phyloP scores from a whole-genome alignment of 1,140 invertebrate genomes.

The Batillaria attramentaria region DNA sequence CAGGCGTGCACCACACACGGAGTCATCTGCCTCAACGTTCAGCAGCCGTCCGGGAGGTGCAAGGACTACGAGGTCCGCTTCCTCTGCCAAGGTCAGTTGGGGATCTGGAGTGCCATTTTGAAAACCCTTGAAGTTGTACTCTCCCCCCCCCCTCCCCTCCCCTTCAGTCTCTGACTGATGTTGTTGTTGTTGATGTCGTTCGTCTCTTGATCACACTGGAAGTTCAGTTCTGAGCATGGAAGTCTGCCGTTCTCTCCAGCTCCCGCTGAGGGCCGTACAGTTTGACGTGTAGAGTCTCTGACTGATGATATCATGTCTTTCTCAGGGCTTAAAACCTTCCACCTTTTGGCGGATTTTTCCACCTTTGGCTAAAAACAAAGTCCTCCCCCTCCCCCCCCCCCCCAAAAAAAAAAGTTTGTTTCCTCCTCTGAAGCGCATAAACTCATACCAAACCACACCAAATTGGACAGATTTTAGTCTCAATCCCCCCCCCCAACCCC shows the following conservation, averaged over 20 bases:
- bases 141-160: not conserved
- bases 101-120: not conserved
- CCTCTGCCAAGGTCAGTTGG: constrained; percentile 19
- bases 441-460: too few species aligned
- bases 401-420: too few species aligned
- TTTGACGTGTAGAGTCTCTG: not conserved
- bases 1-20: constrained; percentile 19
- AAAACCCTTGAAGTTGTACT: not conserved
- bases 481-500: too few species aligned
- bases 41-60: constrained; percentile 11
- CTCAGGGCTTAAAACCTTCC: too few species aligned
- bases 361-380: not conserved
- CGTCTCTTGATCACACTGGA: too few species aligned
- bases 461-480: too few species aligned
- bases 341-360: not conserved
- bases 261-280: too few species aligned
- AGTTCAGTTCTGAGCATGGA: too few species aligned
- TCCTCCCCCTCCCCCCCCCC: too few species aligned
- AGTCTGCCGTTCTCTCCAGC: too few species aligned
- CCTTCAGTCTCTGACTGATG: not conserved
- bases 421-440: too few species aligned
- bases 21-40: constrained; percentile 19
- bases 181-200: not conserved
- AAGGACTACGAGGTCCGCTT: constrained; percentile 30
- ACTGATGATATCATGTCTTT: not conserved